A percentile compares a stretch with the other conserved stretches of the same genome.
phyloP scores from a whole-genome alignment of 2,797 vertebrate genomes.

The Cossypha dichroa region DNA sequence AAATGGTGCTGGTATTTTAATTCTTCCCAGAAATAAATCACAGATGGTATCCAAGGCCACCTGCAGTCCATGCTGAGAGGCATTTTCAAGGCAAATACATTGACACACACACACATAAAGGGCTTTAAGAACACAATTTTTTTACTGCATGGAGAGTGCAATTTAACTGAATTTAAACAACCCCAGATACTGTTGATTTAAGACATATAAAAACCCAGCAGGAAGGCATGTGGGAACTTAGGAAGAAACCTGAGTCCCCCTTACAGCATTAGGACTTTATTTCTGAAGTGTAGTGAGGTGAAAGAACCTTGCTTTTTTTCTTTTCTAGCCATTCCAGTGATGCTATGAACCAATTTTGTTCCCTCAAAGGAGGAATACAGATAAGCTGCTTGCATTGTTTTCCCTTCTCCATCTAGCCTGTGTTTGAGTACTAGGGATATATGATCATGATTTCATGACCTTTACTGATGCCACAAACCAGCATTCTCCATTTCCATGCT shows the following conservation, averaged over 20 bases:
- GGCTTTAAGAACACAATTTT: slow-evolving; percentile 21
- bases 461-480: not conserved
- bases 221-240: slow-evolving; percentile 47
- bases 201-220: slow-evolving; percentile 52
- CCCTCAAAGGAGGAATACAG: not conserved
- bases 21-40: slow-evolving; percentile 69
- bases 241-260: slow-evolving; percentile 40
- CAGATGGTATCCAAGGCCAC: slow-evolving; percentile 70
- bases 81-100: slow-evolving; percentile 45
- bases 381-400: not conserved
- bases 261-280: not conserved
- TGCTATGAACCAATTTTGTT: not conserved
- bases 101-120: slow-evolving; percentile 15
- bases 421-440: not conserved
- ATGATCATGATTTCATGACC: not conserved
- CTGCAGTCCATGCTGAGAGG: slow-evolving; percentile 54
- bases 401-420: not conserved
- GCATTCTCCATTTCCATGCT: not conserved
- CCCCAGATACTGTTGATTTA: slow-evolving; percentile 36
- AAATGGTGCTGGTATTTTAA: slow-evolving; percentile 67
- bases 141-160: slow-evolving; percentile 41
- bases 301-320: not conserved
- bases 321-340: not conserved
- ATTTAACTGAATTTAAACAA: slow-evolving; percentile 65
- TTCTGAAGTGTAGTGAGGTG: not conserved